Percentiles rank a stretch among this genome's conserved stretches.
Evolutionary conservation across 2,797 vertebrate species (phyloP).

Genomic region (Melanitta fusca): DNA sequence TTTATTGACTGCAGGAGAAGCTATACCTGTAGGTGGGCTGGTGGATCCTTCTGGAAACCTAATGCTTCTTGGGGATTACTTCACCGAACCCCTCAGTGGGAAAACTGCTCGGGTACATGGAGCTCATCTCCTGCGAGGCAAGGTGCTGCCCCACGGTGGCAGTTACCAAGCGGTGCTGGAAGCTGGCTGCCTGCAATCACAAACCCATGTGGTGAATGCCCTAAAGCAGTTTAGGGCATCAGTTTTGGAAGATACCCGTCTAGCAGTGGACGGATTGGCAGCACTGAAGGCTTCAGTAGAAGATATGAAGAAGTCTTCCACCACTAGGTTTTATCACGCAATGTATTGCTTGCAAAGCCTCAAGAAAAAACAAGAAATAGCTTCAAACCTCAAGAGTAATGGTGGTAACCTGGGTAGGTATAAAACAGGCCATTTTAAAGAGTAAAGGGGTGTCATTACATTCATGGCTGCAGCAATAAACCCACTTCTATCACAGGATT

Average conservation of each 20-base stretch:
- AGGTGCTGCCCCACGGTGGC: conserved; percentile 80
- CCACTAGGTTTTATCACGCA: conserved; percentile 76
- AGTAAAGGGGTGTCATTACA: neutral
- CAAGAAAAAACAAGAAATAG: conserved; percentile 78
- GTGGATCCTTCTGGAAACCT: conserved; percentile 18
- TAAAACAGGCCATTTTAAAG: neutral
- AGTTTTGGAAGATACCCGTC: conserved; percentile 57
- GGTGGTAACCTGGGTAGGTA: conserved; percentile 83
- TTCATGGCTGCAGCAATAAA: neutral
- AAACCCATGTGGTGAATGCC: conserved; percentile 75
- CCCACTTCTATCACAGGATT: neutral
- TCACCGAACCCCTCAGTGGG: conserved; percentile 87
- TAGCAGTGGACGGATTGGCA: neutral
- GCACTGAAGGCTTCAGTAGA: conserved; percentile 73
- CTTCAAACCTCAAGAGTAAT: conserved; percentile 66
- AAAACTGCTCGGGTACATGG: conserved; percentile 79
- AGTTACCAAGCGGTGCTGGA: conserved; percentile 85
- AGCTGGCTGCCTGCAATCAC: conserved; percentile 78
- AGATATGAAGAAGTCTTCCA: conserved; percentile 78
- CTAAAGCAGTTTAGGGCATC: conserved; percentile 74
- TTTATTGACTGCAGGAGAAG: conserved; percentile 85
- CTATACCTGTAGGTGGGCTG: conserved; percentile 87
- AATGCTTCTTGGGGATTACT: conserved; percentile 82
- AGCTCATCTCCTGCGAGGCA: conserved; percentile 73
- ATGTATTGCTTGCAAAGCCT: conserved; percentile 82